phyloP scores from a whole-genome alignment of 92 coral and sea anemone genomes.

The Epizoanthus stellaris region DNA sequence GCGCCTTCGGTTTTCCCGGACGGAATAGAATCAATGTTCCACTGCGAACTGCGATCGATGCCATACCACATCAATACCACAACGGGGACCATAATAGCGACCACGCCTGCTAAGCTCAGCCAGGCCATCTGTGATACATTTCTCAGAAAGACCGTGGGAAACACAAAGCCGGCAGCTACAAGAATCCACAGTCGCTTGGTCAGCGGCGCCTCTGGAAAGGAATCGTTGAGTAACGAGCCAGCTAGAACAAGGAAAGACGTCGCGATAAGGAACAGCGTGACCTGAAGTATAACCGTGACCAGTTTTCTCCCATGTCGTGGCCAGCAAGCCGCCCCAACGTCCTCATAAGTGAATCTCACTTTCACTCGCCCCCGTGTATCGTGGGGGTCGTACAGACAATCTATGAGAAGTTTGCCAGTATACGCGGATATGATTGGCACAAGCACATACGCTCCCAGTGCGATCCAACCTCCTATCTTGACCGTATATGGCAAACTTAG shows the following conservation, averaged over 20 bases:
- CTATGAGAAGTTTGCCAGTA: slow-evolving; percentile 13
- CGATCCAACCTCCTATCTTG: slow-evolving; percentile 19
- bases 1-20: slow-evolving; percentile 18
- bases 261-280: slow-evolving; percentile 10
- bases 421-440: slow-evolving; percentile 14
- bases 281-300: not conserved
- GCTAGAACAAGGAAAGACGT: slow-evolving; percentile 30
- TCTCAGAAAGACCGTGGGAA: slow-evolving; percentile 22
- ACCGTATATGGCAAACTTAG: slow-evolving; percentile 31
- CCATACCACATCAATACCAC: slow-evolving; percentile 20
- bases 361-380: slow-evolving; percentile 12
- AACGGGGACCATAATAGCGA: slow-evolving; percentile 11
- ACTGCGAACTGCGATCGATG: not conserved
- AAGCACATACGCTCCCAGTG: not conserved
- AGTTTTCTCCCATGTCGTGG: slow-evolving; percentile 23
- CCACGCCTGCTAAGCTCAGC: slow-evolving; percentile 12
- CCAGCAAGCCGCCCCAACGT: slow-evolving; percentile 18
- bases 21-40: slow-evolving; percentile 7
- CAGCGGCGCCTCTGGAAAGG: slow-evolving; percentile 14
- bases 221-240: slow-evolving; percentile 19
- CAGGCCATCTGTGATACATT: slow-evolving; percentile 32
- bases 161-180: slow-evolving; percentile 22
- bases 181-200: slow-evolving; percentile 24
- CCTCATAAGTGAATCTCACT: slow-evolving; percentile 18
- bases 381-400: slow-evolving; percentile 21